Evolutionary conservation across 1,140 invertebrate genomes (phyloP).

Genomic region (Drosophila lini): DNA sequence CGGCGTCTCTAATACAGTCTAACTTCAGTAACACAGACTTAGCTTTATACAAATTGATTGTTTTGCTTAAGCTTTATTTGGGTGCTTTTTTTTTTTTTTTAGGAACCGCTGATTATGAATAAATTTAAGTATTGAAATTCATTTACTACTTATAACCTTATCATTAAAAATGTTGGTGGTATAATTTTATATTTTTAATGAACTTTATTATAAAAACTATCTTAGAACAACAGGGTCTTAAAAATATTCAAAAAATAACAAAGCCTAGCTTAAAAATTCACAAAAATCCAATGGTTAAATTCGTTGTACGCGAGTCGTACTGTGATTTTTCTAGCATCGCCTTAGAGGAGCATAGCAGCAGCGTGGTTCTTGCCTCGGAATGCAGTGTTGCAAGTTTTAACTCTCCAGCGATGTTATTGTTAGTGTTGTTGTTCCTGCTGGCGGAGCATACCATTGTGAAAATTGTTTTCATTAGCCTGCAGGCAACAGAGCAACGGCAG

Average conservation of each 20-base stretch:
- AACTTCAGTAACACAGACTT: neutral
- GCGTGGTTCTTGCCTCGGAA: conserved; percentile 57
- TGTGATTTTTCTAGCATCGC: conserved; percentile 66
- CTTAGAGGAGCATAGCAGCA: conserved; percentile 24
- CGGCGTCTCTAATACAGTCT: conserved; percentile 59
- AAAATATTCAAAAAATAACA: neutral
- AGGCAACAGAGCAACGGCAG: conserved; percentile 23
- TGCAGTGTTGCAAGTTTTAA: conserved; percentile 81
- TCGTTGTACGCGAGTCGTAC: conserved; percentile 1
- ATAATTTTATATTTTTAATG: too few relatives aligned
- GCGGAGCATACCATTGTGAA: conserved; percentile 69
- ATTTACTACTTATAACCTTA: too few relatives aligned
- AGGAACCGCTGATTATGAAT: too few relatives aligned
- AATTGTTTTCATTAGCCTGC: conserved; percentile 63
- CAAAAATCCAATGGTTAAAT: neutral
- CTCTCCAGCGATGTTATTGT: conserved; percentile 11
- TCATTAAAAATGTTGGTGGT: too few relatives aligned
- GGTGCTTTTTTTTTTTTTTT: too few relatives aligned
- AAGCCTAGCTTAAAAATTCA: neutral
- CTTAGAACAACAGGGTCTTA: neutral
- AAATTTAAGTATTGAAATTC: too few relatives aligned
- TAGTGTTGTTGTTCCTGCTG: conserved; percentile 36
- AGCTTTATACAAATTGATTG: neutral
- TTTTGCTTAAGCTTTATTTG: neutral
- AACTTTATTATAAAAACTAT: too few relatives aligned